A percentile compares a stretch with the other conserved stretches of the same genome.
Evolutionary conservation across 2,797 vertebrate genomes (phyloP).

Genomic region (Staurois parvus): DNA sequence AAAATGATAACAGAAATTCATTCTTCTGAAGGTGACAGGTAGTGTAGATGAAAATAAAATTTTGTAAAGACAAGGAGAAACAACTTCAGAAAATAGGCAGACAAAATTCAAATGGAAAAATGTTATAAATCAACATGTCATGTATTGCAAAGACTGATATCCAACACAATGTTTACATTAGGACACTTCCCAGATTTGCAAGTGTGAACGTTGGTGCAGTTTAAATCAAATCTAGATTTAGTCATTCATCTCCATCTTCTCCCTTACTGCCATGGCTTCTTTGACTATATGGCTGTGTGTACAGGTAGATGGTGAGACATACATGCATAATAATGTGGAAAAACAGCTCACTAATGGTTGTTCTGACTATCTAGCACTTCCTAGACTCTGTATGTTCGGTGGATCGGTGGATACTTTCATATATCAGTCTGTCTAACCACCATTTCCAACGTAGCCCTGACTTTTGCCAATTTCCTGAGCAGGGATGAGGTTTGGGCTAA

Average conservation of each 20-base stretch:
- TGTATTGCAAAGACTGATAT: neutral
- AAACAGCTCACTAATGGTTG: too few relatives aligned
- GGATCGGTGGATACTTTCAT: too few relatives aligned
- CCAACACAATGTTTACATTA: neutral
- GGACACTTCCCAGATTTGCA: neutral
- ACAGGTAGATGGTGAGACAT: neutral
- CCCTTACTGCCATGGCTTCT: neutral
- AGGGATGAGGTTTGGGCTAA: too few relatives aligned
- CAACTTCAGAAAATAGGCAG: neutral
- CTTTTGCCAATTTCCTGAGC: too few relatives aligned
- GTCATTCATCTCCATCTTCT: neutral
- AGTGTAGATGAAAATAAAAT: conserved; percentile 30
- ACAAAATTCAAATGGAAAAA: neutral
- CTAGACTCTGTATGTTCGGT: too few relatives aligned
- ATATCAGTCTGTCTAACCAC: too few relatives aligned
- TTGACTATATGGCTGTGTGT: neutral
- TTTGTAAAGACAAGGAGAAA: conserved; percentile 6
- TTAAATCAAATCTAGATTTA: neutral
- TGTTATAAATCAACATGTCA: neutral
- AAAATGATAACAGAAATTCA: conserved; percentile 43
- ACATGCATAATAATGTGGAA: too few relatives aligned
- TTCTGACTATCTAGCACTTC: neutral
- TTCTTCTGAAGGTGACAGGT: conserved; percentile 43
- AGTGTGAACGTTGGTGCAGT: neutral
- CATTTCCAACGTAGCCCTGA: too few relatives aligned